Conservation (phyloP, 2,113 vertebrate species). For the Nematolebias whitei region DNA sequence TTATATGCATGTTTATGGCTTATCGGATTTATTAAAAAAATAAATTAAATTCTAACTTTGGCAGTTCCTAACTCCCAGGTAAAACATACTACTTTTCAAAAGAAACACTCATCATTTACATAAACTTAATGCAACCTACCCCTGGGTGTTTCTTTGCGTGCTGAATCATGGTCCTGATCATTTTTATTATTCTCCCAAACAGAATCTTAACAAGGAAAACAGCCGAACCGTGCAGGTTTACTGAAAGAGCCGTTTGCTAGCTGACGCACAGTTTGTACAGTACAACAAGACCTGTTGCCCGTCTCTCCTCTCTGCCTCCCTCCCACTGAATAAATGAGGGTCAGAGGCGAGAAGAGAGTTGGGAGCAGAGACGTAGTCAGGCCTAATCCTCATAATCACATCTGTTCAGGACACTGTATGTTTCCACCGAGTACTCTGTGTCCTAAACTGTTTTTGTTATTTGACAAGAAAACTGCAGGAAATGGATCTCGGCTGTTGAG, state of each 20-base stretch:
- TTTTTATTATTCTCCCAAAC: conserved; percentile 43
- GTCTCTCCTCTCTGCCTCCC: conserved; percentile 10
- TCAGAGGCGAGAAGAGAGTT: conserved; percentile 29
- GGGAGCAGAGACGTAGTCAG: conserved; percentile 21
- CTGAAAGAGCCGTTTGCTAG: conserved; percentile 36
- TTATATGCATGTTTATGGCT: background rate
- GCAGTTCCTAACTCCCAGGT: too few relatives aligned
- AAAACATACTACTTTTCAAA: too few relatives aligned
- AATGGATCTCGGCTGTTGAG: conserved; percentile 18
- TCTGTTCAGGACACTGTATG: conserved; percentile 59
- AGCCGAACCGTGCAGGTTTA: conserved; percentile 21
- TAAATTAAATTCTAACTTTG: too few relatives aligned
- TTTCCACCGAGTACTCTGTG: conserved; percentile 50
- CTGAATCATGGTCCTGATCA: conserved; percentile 63
- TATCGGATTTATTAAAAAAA: background rate
- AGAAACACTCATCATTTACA: background rate
- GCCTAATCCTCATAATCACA: conserved; percentile 69
- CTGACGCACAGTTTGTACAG: conserved; percentile 19
- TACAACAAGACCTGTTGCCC: conserved; percentile 52
- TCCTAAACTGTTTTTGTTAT: conserved; percentile 44
- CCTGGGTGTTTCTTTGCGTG: conserved; percentile 76
- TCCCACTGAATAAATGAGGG: conserved; percentile 40
- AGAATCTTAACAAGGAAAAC: conserved; percentile 20
- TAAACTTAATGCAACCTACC: conserved; percentile 62
- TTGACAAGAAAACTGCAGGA: conserved; percentile 36